A percentile compares a stretch with the other conserved stretches of the same genome.
Conservation (phyloP, 2,888 invertebrate genomes). For the Theristus sp. region DNA sequence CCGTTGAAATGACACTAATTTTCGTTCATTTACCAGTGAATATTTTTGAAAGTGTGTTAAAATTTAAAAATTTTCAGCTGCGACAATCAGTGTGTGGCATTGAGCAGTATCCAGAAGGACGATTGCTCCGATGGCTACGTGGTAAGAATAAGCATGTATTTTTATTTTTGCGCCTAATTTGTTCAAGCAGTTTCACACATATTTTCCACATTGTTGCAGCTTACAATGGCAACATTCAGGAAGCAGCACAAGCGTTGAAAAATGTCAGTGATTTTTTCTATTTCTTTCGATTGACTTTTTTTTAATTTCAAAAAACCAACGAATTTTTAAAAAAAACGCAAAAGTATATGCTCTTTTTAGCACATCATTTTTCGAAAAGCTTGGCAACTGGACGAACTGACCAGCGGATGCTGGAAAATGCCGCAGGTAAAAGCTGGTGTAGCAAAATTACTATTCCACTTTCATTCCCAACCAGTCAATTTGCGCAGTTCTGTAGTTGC, state of each 20-base stretch:
- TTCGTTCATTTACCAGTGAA: neutral
- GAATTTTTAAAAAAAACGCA: neutral
- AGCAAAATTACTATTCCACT: too few species aligned
- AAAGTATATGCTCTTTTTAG: conserved; percentile 9
- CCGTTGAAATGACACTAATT: neutral
- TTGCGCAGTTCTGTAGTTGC: too few species aligned
- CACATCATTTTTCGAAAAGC: conserved; percentile 24
- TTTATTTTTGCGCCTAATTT: neutral
- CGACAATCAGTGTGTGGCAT: neutral
- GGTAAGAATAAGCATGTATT: too few species aligned
- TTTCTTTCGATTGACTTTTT: too few species aligned
- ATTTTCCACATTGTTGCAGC: too few species aligned
- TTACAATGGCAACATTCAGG: too few species aligned
- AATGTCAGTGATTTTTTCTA: too few species aligned
- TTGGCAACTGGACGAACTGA: conserved; percentile 22
- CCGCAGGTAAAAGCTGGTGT: too few species aligned
- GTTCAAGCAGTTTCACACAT: neutral
- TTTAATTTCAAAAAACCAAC: too few species aligned
- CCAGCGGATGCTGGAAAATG: conserved; percentile 21
- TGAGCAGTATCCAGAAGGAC: neutral
- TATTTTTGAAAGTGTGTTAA: too few species aligned
- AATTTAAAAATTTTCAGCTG: neutral
- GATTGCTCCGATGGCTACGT: neutral
- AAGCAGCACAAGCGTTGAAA: too few species aligned
- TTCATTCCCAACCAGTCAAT: too few species aligned